Conservation (phyloP, 2,797 vertebrate species). For the Cetoscarus ocellatus region DNA sequence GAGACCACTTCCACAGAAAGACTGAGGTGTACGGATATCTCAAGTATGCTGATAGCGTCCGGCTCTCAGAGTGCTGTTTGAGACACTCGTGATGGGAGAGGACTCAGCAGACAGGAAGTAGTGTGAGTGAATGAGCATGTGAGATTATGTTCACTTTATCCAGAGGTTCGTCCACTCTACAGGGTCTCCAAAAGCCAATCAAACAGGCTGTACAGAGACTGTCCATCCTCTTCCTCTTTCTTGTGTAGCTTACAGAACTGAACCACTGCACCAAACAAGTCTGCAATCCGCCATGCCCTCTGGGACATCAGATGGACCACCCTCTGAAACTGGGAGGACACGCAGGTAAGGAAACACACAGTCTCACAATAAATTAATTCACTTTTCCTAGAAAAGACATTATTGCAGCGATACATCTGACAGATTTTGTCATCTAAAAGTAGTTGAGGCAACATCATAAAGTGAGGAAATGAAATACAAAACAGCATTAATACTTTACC, state of each 20-base stretch:
- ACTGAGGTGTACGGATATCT: slow-evolving; percentile 36
- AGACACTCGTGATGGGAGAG: slow-evolving; percentile 38
- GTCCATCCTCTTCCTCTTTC: slow-evolving; percentile 79
- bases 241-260: slow-evolving; percentile 90
- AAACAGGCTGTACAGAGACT: slow-evolving; percentile 87
- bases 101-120: slow-evolving; percentile 25
- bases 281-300: slow-evolving; percentile 93
- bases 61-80: slow-evolving; percentile 42
- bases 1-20: slow-evolving; percentile 25
- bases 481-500: no score
- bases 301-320: slow-evolving; percentile 91
- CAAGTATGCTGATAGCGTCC: slow-evolving; percentile 27
- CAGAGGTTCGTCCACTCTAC: slow-evolving; percentile 68
- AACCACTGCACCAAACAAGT: slow-evolving; percentile 92
- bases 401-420: no score
- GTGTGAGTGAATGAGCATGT: slow-evolving; percentile 14
- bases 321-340: slow-evolving; percentile 89
- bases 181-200: slow-evolving; percentile 94
- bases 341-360: neutral
- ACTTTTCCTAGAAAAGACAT: no score
- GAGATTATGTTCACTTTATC: slow-evolving; percentile 33
- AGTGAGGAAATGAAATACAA: no score
- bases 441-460: no score
- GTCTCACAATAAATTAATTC: no score
- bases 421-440: no score